Evolutionary conservation across 2,888 invertebrate species (phyloP).

Genomic region (Macrophya alboannulata): DNA sequence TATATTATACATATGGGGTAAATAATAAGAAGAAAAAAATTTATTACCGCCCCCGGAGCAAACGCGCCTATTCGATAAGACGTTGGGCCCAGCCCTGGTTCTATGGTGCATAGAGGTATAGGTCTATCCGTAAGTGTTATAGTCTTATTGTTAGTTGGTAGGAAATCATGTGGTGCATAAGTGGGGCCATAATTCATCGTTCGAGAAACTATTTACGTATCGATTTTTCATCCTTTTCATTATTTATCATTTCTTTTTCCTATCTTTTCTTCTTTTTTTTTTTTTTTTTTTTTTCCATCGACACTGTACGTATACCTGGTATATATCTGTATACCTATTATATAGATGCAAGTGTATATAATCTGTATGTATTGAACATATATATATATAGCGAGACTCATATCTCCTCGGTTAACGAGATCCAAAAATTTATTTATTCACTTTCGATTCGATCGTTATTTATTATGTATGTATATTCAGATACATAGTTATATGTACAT

Average conservation of each 20-base stretch:
- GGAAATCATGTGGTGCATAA: neutral
- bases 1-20: neutral
- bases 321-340: too few species aligned
- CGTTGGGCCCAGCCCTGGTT: neutral
- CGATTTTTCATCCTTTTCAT: neutral
- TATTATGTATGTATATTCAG: too few species aligned
- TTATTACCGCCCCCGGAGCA: neutral
- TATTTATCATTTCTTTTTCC: neutral
- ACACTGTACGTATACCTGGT: too few species aligned
- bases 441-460: too few species aligned
- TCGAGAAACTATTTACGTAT: slow-evolving; percentile 7
- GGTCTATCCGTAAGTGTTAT: neutral
- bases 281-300: neutral
- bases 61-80: neutral
- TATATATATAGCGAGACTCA: neutral
- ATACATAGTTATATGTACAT: too few species aligned
- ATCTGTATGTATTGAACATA: neutral
- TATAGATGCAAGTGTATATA: too few species aligned
- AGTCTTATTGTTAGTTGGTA: neutral
- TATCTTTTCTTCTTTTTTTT: neutral
- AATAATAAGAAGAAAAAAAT: neutral
- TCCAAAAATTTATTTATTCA: too few species aligned
- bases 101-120: neutral
- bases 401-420: neutral
- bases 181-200: slow-evolving; percentile 6